These are phyloP conservation scores for Distichodus sexfasciatus DNA, from an alignment of 2,797 vertebrate genomes.

Conservation along the genomic window DNA sequence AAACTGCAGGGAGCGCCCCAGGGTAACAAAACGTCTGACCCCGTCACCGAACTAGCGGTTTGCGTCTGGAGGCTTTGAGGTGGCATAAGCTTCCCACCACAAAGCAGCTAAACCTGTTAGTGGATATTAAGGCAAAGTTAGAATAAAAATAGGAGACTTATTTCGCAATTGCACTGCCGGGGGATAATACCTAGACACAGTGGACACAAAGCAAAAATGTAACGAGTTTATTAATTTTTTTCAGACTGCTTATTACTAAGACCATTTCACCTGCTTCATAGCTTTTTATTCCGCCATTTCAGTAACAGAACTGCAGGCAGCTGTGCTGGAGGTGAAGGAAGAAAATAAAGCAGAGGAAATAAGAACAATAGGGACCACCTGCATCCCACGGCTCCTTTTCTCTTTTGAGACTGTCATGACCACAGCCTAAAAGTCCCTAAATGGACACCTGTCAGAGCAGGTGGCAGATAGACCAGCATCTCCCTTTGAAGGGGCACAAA, in stretches of 20 bases:
- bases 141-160: constrained; percentile 31
- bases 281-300: not conserved
- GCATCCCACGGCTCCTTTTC: not conserved
- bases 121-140: constrained; percentile 33
- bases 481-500: too few species aligned
- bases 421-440: not conserved
- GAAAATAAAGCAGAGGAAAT: not conserved
- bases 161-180: not conserved
- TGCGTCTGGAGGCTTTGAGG: not conserved
- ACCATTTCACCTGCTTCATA: not conserved
- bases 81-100: constrained; percentile 4
- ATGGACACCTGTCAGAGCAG: not conserved
- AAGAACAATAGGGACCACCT: not conserved
- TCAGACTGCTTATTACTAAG: not conserved
- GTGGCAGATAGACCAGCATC: not conserved
- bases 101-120: constrained; percentile 37
- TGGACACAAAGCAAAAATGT: not conserved
- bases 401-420: not conserved
- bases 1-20: not conserved
- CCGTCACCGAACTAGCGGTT: not conserved
- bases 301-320: not conserved
- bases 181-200: not conserved
- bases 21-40: not conserved
- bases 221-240: not conserved
- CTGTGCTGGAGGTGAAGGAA: not conserved